Base-by-base conservation (phyloP, 1,140 invertebrate species). In the Hylaeus anthracinus region DNA sequence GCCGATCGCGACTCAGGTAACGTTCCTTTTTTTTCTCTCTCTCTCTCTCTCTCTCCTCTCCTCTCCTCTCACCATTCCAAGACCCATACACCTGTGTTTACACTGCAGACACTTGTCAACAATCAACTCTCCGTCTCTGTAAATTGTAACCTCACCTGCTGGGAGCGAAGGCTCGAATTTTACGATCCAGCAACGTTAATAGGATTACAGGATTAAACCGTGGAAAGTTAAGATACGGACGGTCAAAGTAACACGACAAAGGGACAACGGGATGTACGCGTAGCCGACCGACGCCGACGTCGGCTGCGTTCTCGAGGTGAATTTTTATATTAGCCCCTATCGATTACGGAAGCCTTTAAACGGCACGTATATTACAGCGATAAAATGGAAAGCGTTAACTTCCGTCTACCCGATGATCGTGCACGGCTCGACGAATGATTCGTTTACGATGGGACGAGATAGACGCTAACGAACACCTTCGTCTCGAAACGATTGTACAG, bases 161-260 rank as follows among this genome's bases (percentile, higher is more conserved):
- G 45, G 3, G n/a, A 37, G 61, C 6, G 45, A 14, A 63, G 55
- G 39, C 66, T 72, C 70, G 69, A 85, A 87, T 90, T 89, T 90
- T 85, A 89, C 73, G 81, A 75, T 58, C 64, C 64, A 58, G 37
- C 75, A 75, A 63, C 56, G 79, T 63, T 90, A 90, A 90, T 88
- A 89, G 89, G 89, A 90, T 90, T 88, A 90, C 60, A 79, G 73
- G 72, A 76, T 89, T 77, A 86, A 72, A 65, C 64, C 72, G 82
- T 86, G 80, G 77, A 87, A 85, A 82, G 79, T 73, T 82, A 85
- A 72, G 78, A 79, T 56, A 72, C 67, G 61, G 41, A 15, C 15
- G 37, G 15, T 10, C 14, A 3, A 10, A 60, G 37, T 39, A 14
- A 45, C 26, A 26, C 61, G 37, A 55, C 41, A 26, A 66, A 41